Conservation (phyloP, 2,888 invertebrate genomes). For the Plemyria rubiginata region DNA sequence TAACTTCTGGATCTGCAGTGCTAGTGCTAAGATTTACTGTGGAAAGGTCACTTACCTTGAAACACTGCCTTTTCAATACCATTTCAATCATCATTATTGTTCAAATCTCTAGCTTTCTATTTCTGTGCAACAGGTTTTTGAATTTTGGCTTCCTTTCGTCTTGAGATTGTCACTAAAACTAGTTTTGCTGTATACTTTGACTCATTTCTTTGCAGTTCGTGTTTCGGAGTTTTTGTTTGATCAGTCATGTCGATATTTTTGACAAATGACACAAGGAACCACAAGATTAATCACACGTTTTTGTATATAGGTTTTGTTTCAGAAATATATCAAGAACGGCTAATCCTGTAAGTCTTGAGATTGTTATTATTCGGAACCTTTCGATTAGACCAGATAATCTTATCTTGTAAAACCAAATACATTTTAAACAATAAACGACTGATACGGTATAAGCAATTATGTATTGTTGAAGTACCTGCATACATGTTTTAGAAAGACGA, state of each 20-base stretch:
- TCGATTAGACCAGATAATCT: constrained; percentile 7
- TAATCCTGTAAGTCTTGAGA: neutral
- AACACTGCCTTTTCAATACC: constrained; percentile 45
- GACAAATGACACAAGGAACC: constrained; percentile 10
- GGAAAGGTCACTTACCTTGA: constrained; percentile 81
- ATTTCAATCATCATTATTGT: constrained; percentile 38
- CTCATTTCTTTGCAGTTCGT: constrained; percentile 46
- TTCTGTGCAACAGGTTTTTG: constrained; percentile 51
- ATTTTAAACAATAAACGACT: constrained; percentile 6
- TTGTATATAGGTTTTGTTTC: constrained; percentile 1
- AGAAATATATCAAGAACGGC: neutral
- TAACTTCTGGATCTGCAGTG: constrained; percentile 77
- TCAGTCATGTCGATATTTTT: constrained; percentile 29
- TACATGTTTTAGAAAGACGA: constrained; percentile 19
- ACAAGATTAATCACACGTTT: constrained; percentile 15
- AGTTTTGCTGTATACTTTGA: constrained; percentile 49
- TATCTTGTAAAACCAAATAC: constrained; percentile 13
- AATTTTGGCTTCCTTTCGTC: constrained; percentile 41
- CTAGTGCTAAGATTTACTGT: constrained; percentile 77
- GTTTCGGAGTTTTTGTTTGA: constrained; percentile 25
- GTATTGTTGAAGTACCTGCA: constrained; percentile 7
- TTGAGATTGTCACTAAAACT: constrained; percentile 46
- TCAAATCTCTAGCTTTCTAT: constrained; percentile 46
- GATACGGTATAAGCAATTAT: constrained; percentile 18
- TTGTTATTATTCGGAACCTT: neutral